Conservation (phyloP, 2,797 vertebrate species). For the Mormyrops boulengeri region DNA sequence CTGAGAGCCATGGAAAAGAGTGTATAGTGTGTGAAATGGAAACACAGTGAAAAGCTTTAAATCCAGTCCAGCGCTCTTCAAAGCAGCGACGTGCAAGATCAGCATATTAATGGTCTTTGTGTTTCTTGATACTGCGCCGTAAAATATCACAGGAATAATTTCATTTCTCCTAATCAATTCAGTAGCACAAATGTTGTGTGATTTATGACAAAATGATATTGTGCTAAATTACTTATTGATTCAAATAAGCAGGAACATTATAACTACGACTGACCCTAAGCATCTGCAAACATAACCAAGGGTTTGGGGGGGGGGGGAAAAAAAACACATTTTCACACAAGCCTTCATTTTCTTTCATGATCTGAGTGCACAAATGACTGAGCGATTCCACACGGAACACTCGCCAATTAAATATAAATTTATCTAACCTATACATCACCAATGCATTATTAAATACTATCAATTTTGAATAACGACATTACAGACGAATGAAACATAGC, state of each 20-base stretch:
- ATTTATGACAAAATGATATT: constrained; percentile 14
- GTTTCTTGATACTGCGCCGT: not conserved
- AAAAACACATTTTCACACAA: not conserved
- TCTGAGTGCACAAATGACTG: not conserved
- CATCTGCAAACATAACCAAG: constrained; percentile 1
- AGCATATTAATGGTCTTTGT: not conserved
- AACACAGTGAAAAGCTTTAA: not conserved
- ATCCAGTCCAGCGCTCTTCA: not conserved
- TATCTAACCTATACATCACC: constrained; percentile 10
- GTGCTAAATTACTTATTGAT: constrained; percentile 15
- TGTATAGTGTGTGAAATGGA: not conserved
- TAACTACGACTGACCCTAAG: not conserved
- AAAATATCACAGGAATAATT: constrained; percentile 5
- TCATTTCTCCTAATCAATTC: not conserved
- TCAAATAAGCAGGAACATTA: constrained; percentile 9
- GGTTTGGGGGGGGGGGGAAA: no score
- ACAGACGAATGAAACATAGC: constrained; percentile 24
- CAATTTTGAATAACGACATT: constrained; percentile 24
- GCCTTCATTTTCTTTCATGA: not conserved
- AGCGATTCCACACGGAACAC: not conserved
- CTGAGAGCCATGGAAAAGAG: not conserved
- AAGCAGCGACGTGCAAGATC: not conserved
- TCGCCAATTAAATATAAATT: constrained; percentile 13
- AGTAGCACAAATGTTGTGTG: not conserved
- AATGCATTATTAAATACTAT: constrained; percentile 27